These are phyloP conservation scores for Anoura caudifer DNA, from an alignment of 2,113 vertebrate species.

Conservation along the genomic window DNA sequence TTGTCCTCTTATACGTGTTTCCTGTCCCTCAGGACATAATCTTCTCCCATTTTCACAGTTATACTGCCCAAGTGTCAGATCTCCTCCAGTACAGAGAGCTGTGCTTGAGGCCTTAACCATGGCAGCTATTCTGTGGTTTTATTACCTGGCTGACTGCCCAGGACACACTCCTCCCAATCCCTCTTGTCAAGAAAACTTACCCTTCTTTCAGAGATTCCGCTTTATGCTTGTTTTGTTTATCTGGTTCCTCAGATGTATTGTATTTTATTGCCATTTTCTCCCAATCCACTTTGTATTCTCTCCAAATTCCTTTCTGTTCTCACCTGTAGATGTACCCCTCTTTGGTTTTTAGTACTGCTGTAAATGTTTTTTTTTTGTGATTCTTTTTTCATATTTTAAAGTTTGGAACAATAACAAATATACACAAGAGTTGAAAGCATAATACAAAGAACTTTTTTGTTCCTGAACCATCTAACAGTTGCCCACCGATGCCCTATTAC, in stretches of 20 bases:
- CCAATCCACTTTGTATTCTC: not conserved
- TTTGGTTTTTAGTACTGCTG: not conserved
- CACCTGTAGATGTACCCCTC: not conserved
- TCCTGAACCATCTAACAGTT: not conserved
- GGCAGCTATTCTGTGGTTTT: not conserved
- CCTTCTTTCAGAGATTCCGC: not conserved
- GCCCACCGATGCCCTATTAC: not conserved
- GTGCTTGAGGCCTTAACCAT: not conserved
- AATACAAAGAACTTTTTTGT: not conserved
- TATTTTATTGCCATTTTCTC: not conserved
- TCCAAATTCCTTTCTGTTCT: not conserved
- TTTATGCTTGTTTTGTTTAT: slow-evolving; percentile 13
- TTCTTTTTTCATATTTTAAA: slow-evolving; percentile 21
- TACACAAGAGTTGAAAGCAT: not conserved
- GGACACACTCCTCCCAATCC: not conserved
- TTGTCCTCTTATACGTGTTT: slow-evolving; percentile 8
- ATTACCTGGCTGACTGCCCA: not conserved
- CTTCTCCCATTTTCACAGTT: slow-evolving; percentile 14
- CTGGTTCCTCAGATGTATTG: not conserved
- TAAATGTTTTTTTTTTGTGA: not conserved
- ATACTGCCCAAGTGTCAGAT: not conserved
- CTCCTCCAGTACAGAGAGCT: not conserved
- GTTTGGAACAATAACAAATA: not conserved
- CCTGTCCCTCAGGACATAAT: not conserved
- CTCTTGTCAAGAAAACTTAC: slow-evolving; percentile 14